These are phyloP conservation scores for Drosophila pallidifrons DNA, from an alignment of 1,140 invertebrate genomes.

Conservation along the genomic window DNA sequence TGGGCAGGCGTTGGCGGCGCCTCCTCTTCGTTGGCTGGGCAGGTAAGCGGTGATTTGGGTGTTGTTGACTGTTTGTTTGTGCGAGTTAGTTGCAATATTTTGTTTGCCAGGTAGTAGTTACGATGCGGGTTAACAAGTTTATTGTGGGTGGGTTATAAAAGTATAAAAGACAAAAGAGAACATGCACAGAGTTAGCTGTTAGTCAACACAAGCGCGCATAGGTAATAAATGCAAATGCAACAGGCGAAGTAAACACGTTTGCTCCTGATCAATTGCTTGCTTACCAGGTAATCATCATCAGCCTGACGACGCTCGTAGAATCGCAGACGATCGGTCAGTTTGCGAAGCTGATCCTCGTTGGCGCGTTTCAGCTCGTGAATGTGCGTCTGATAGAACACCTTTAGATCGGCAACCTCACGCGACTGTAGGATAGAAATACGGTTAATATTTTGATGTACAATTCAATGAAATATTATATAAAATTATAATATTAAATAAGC, in stretches of 20 bases:
- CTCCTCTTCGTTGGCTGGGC: constrained; percentile 17
- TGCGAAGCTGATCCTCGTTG: constrained; percentile 68
- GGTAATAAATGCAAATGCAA: not conserved
- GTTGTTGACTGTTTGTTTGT: constrained; percentile 47
- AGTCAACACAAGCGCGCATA: constrained; percentile 35
- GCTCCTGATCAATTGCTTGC: not conserved
- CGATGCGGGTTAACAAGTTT: constrained; percentile 39
- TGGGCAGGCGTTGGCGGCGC: constrained; percentile 6
- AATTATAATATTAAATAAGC: no score
- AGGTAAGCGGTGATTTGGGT: constrained; percentile 58
- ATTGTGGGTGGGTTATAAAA: constrained; percentile 63
- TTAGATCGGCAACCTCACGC: constrained; percentile 66
- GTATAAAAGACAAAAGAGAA: constrained; percentile 58
- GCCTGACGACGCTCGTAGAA: constrained; percentile 73
- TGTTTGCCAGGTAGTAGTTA: constrained; percentile 70
- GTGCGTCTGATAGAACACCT: constrained; percentile 76
- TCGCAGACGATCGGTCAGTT: constrained; percentile 66
- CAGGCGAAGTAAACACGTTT: not conserved
- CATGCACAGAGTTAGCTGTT: constrained; percentile 70
- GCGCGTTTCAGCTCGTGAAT: constrained; percentile 69
- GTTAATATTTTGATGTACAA: no score
- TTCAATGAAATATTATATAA: no score
- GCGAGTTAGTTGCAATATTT: constrained; percentile 48
- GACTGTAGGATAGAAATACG: constrained; percentile 25
- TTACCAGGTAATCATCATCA: constrained; percentile 81